A percentile compares a stretch with the other conserved stretches of the same genome.
These are phyloP conservation scores for Rhadinocentrus ornatus DNA, from an alignment of 2,797 vertebrate species.

Conservation along the genomic window DNA sequence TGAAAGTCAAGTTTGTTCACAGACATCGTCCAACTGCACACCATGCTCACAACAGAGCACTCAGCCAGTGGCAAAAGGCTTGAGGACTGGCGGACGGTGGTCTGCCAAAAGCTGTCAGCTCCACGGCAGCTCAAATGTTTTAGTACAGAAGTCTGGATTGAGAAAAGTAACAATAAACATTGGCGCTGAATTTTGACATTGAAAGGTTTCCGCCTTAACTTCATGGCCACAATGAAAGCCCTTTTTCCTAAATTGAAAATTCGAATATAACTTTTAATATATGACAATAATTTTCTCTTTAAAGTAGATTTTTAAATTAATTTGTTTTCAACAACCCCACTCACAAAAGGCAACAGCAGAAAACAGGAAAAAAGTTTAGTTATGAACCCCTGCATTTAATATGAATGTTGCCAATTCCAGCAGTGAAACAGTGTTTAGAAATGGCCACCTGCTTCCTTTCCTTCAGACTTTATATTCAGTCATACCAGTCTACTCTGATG, in stretches of 20 bases:
- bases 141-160: conserved; percentile 64
- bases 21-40: conserved; percentile 68
- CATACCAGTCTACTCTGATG: conserved; percentile 48
- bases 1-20: conserved; percentile 80
- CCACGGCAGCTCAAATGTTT: conserved; percentile 72
- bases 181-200: conserved; percentile 60
- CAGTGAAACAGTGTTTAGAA: conserved; percentile 50
- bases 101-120: conserved; percentile 77
- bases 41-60: conserved; percentile 73
- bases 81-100: conserved; percentile 57
- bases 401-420: conserved; percentile 41
- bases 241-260: conserved; percentile 56
- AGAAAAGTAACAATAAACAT: conserved; percentile 63
- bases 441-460: conserved; percentile 73
- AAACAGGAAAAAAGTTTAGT: background rate
- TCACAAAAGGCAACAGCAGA: conserved; percentile 12
- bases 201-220: conserved; percentile 65
- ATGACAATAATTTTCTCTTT: conserved; percentile 32
- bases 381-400: conserved; percentile 22
- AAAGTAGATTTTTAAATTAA: conserved; percentile 20
- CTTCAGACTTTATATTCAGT: conserved; percentile 61
- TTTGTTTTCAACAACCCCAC: conserved; percentile 5
- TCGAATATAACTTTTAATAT: conserved; percentile 49
- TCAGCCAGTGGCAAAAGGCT: conserved; percentile 65
- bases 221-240: conserved; percentile 27